Evolutionary conservation across 2,797 vertebrate species (phyloP).

Genomic region (Diceros bicornis): DNA sequence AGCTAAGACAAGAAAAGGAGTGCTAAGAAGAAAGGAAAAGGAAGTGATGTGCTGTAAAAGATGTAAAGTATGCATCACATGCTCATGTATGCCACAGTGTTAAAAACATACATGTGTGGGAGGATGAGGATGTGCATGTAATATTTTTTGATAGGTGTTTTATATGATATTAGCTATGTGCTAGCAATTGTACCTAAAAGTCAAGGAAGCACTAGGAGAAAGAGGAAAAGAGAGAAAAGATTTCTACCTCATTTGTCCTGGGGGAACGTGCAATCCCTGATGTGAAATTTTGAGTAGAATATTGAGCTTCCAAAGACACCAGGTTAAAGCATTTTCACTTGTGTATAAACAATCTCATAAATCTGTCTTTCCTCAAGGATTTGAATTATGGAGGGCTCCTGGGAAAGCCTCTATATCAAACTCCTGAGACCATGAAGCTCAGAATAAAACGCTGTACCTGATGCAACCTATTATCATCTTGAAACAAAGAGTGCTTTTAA

Average conservation of each 20-base stretch:
- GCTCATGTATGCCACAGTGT: background rate
- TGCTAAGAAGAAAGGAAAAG: background rate
- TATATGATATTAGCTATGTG: background rate
- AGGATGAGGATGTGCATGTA: background rate
- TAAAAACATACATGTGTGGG: background rate
- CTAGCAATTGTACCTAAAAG: background rate
- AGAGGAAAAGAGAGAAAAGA: background rate
- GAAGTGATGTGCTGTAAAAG: background rate
- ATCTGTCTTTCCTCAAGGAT: background rate
- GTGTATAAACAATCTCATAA: background rate
- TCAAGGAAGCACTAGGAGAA: background rate
- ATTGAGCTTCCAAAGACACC: background rate
- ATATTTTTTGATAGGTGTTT: background rate
- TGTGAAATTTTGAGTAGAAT: background rate
- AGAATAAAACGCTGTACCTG: background rate
- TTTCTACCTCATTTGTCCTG: background rate
- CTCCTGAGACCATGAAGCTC: background rate
- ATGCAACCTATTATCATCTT: background rate
- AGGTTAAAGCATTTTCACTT: background rate
- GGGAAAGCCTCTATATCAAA: background rate
- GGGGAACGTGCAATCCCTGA: background rate
- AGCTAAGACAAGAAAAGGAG: background rate
- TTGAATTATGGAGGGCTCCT: background rate
- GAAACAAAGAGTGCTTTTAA: background rate
- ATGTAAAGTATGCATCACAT: background rate